These are phyloP conservation scores for Bombylius discolor DNA, from an alignment of 2,888 invertebrate genomes.

Conservation along the genomic window DNA sequence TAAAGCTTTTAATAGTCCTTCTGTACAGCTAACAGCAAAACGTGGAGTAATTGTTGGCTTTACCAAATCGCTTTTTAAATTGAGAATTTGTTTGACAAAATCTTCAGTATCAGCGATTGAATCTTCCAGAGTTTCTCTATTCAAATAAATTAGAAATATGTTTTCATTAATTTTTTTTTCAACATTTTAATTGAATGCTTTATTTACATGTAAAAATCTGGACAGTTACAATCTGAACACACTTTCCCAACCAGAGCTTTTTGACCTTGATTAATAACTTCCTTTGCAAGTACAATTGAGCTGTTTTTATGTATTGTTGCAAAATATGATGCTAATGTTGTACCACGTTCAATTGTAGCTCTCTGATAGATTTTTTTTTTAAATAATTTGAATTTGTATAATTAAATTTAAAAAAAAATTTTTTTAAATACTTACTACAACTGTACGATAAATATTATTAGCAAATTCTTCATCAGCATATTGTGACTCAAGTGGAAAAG, in stretches of 20 bases:
- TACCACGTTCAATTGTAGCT: slow-evolving; percentile 61
- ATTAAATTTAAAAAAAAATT: not conserved
- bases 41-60: slow-evolving; percentile 71
- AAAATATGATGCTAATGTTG: slow-evolving; percentile 82
- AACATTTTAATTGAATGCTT: not conserved
- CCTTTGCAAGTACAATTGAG: slow-evolving; percentile 54
- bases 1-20: slow-evolving; percentile 53
- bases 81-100: slow-evolving; percentile 48
- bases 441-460: slow-evolving; percentile 52
- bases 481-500: slow-evolving; percentile 68
- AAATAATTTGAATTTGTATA: slow-evolving; percentile 1
- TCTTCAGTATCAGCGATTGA: slow-evolving; percentile 48
- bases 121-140: slow-evolving; percentile 49
- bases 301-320: slow-evolving; percentile 64
- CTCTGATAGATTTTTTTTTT: slow-evolving; percentile 38
- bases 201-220: slow-evolving; percentile 31
- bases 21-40: slow-evolving; percentile 69
- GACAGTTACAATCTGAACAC: slow-evolving; percentile 31
- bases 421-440: slow-evolving; percentile 52
- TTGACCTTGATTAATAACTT: slow-evolving; percentile 54
- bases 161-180: not conserved
- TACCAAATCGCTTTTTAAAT: slow-evolving; percentile 46
- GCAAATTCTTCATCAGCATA: slow-evolving; percentile 59
- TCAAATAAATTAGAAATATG: not conserved
- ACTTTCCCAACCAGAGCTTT: slow-evolving; percentile 80